A percentile compares a stretch with the other conserved stretches of the same genome.
phyloP scores from a whole-genome alignment of 92 coral and sea anemone genomes.

The Nematostella vectensis region DNA sequence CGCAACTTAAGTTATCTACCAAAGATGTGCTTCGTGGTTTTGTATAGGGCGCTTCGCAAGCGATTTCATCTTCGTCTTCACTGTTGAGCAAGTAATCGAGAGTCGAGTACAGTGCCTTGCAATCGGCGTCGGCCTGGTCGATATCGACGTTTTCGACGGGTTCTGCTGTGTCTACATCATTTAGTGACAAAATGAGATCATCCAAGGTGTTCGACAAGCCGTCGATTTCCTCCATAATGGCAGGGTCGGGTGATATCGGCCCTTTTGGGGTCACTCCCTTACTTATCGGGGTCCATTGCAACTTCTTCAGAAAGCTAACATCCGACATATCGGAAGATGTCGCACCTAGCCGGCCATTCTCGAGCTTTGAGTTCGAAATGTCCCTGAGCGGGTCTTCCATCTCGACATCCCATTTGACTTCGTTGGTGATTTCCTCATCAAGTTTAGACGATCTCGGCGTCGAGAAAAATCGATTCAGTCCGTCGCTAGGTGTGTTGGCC shows the following conservation, averaged over 20 bases:
- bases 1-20: background rate
- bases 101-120: constrained; percentile 36
- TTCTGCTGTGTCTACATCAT: constrained; percentile 29
- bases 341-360: background rate
- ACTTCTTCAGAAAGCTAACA: background rate
- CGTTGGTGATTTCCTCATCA: constrained; percentile 1
- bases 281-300: background rate
- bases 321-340: constrained; percentile 8
- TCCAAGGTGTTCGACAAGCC: constrained; percentile 55
- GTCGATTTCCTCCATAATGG: constrained; percentile 52
- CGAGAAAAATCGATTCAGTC: background rate
- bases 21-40: background rate
- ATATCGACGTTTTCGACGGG: constrained; percentile 1
- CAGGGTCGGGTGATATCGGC: constrained; percentile 19
- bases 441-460: constrained; percentile 3
- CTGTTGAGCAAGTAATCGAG: constrained; percentile 30
- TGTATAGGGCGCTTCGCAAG: constrained; percentile 11
- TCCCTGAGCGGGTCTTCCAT: constrained; percentile 47
- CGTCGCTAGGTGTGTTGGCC: too few relatives aligned
- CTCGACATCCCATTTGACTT: constrained; percentile 30
- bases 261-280: background rate
- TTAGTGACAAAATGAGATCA: constrained; percentile 41
- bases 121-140: constrained; percentile 14
- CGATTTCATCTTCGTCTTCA: constrained; percentile 25
- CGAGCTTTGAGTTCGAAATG: background rate